Base-by-base conservation (phyloP, 35 echinoderm and acorn worm genomes). In the Apostichopus californicus region DNA sequence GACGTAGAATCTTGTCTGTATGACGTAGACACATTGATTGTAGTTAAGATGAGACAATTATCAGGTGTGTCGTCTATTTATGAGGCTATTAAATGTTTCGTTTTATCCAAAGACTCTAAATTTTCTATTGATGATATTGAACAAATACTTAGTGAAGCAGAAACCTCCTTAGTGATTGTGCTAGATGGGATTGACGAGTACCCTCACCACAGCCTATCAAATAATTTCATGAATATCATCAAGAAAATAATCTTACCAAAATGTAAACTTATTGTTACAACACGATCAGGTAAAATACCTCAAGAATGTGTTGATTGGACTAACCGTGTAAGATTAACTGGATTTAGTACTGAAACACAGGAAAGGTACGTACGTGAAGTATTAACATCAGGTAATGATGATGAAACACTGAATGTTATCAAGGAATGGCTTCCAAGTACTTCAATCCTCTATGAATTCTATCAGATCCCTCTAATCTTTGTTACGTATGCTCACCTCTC, bases 161-260 rank as follows among this genome's bases (percentile, higher is more conserved):
- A 7, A 13, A 23, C 14, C 5, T 82, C 79, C 0, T 18, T 52
- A 14, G 13, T 82, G 55, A 57, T 82, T n/a, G 14, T 82, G 6
- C 28, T 82, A 18, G 79, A 82, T 52, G 79, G 34, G 14, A n/a
- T n/a, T 52, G 79, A 82, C 55, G 79, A 82, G 46, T 82, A 82
- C 22, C 24, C 79, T 5, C 14, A 80, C 52, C 1, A 57, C 5
- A 57, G 9, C 12, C 12, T 15, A 5, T 6, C 28, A 55, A 18
- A 52, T 14, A 1, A 14, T 55, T 21, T n/a, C 8, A 18, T 34
- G 14, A 57, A 53, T 17, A 5, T 28, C 9, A 82, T 82, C 14
- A 15, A n/a, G 14, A 82, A 82, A 57, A 25, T 13, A 23, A 82
- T 28, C 8, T 57, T 82, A 53, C 5, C 14, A 6, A 8, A 82